Percentiles rank a stretch among this genome's conserved stretches.
These are phyloP conservation scores for Bemisia tabaci DNA, from an alignment of 1,140 invertebrate species.

Conservation along the genomic window DNA sequence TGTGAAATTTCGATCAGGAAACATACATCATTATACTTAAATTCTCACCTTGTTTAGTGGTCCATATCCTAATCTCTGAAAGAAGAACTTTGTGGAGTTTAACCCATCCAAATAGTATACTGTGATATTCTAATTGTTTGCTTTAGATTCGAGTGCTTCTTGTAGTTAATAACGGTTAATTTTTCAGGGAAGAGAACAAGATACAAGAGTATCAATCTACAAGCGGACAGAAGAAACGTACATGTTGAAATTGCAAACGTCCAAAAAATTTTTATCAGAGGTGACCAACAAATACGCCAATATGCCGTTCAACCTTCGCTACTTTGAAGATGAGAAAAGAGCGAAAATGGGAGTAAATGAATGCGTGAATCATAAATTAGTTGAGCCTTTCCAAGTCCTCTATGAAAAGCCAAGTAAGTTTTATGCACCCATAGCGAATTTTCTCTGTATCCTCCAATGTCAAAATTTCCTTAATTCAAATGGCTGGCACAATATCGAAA, in stretches of 20 bases:
- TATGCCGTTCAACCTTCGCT: slow-evolving; percentile 83
- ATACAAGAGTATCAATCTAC: slow-evolving; percentile 91
- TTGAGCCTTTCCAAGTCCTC: slow-evolving; percentile 84
- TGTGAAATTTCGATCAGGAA: too few relatives aligned
- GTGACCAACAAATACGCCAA: slow-evolving; percentile 82
- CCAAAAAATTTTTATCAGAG: slow-evolving; percentile 88
- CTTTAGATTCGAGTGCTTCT: too few relatives aligned
- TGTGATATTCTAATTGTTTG: too few relatives aligned
- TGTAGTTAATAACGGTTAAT: too few relatives aligned
- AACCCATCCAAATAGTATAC: too few relatives aligned
- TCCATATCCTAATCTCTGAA: too few relatives aligned
- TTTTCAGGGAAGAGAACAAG: slow-evolving; percentile 68
- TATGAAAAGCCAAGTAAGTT: slow-evolving; percentile 34
- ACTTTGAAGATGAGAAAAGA: slow-evolving; percentile 93
- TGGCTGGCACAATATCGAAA: too few relatives aligned
- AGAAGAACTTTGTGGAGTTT: too few relatives aligned
- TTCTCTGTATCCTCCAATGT: too few relatives aligned
- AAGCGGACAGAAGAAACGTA: slow-evolving; percentile 98
- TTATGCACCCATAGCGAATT: neutral
- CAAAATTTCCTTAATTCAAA: too few relatives aligned
- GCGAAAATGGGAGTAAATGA: slow-evolving; percentile 95
- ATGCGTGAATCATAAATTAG: slow-evolving; percentile 94
- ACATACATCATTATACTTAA: too few relatives aligned
- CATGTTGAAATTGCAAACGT: slow-evolving; percentile 92
- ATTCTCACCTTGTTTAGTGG: too few relatives aligned